Evolutionary conservation across 2,113 vertebrate genomes (phyloP), one percentile per base, ranked within the genome.

Genomic region (Gnathonemus echidnorhynchus): DNA sequence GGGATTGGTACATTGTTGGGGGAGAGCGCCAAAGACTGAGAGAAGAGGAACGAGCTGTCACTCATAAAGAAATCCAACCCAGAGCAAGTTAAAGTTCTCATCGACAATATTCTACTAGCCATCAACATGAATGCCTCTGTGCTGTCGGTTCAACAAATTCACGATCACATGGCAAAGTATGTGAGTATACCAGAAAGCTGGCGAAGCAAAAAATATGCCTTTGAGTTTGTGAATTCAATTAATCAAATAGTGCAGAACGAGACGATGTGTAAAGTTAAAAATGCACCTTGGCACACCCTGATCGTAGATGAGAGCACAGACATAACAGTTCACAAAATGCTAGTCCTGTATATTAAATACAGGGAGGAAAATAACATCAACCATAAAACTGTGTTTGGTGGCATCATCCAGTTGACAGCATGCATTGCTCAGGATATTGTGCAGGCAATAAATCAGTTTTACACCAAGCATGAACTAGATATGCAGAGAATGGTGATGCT

Each of bases 261-360:
- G 46, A 45, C 66, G 50, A 53, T 89, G n/a, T 39, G 62, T 7
- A 88, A n/a, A 21, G 31, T 91, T 11, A 48, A 31, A 50, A 62
- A 62, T 62, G 24, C 58, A 62, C 24, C 24, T 21, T 24, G 4
- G 42, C 90, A 90, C 62, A 90, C 84, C 5, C 52, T 90, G 31
- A 91, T 91, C 15, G 84, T 91, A 24, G 87, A 90, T 45, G 83
- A 90, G 53, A 91, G 89, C 89, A 90, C 91, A 62, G 87, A 92
- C 66, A 86, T 91, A 53, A 42, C 90, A 50, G 56, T 89, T 21
- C 48, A 87, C 49, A 87, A 87, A 49, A 87, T 52, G 85, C 49
- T 50, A 27, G 85, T 86, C 10, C 48, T 52, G 3, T 87, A 52
- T 27, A 21, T 86, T 10, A 52, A 49, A 49, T 87, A 27, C 6